phyloP scores from a whole-genome alignment of 2,888 invertebrate species.

The Mythimna impura region DNA sequence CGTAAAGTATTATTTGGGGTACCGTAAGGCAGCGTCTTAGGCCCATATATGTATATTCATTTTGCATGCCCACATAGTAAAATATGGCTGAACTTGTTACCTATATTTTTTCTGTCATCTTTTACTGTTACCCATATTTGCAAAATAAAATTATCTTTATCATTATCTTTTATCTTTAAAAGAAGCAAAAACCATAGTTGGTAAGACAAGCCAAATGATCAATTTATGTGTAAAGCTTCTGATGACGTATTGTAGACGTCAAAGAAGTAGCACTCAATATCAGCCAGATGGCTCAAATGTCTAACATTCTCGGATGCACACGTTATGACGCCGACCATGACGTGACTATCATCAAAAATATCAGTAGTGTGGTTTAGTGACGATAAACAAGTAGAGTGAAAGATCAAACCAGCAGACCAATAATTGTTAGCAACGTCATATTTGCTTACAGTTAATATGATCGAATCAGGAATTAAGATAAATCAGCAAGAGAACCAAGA shows the following conservation, averaged over 20 bases:
- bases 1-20: no score
- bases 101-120: no score
- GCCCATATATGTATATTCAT: no score
- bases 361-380: no score
- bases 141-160: no score
- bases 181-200: background rate
- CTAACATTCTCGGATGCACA: constrained; percentile 1
- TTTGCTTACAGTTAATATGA: background rate
- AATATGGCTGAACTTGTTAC: no score
- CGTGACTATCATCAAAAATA: background rate
- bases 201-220: background rate
- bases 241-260: constrained; percentile 9
- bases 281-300: constrained; percentile 1
- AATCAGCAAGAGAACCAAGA: no score
- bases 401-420: background rate
- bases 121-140: no score
- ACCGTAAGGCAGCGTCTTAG: no score
- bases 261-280: background rate
- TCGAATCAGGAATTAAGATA: no score
- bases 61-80: no score
- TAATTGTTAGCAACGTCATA: background rate
- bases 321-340: constrained; percentile 1
- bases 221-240: background rate
- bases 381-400: background rate
- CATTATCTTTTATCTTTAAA: no score